These are phyloP conservation scores for Desmodus rotundus DNA, from an alignment of 2,113 vertebrate species.

Conservation along the genomic window DNA sequence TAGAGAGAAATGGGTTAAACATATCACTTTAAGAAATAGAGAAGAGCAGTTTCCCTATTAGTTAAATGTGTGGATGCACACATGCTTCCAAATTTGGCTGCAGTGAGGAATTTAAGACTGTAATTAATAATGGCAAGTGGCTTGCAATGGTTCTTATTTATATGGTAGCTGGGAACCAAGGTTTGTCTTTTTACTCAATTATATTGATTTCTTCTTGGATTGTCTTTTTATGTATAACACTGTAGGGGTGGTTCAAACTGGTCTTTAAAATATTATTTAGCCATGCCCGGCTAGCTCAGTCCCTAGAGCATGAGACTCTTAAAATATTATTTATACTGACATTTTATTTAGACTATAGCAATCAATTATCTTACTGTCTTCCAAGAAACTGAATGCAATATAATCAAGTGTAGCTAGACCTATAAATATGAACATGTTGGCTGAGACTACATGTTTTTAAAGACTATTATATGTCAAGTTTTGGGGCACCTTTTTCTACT, in stretches of 20 bases:
- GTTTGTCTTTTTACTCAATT: conserved; percentile 62
- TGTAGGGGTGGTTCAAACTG: conserved; percentile 31
- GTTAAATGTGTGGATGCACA: background rate
- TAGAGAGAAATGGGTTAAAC: background rate
- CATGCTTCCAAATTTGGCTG: background rate
- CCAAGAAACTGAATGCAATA: conserved; percentile 54
- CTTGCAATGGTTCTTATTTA: conserved; percentile 49
- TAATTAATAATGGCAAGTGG: background rate
- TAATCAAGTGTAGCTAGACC: conserved; percentile 45
- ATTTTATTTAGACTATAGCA: conserved; percentile 64
- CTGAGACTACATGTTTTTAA: conserved; percentile 18
- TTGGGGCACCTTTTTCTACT: background rate
- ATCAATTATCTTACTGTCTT: conserved; percentile 51
- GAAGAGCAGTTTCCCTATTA: background rate
- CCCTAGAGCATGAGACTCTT: no score
- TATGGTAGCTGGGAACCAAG: background rate
- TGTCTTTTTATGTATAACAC: conserved; percentile 53
- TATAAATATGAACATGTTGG: conserved; percentile 43
- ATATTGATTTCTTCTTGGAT: conserved; percentile 56
- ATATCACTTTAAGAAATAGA: background rate
- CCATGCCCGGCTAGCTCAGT: no score
- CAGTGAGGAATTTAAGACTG: background rate
- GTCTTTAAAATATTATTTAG: conserved; percentile 69
- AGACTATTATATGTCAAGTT: background rate
- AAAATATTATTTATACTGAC: conserved; percentile 62